These are phyloP conservation scores for Noctua comes DNA, from an alignment of 2,888 invertebrate species.

Conservation along the genomic window DNA sequence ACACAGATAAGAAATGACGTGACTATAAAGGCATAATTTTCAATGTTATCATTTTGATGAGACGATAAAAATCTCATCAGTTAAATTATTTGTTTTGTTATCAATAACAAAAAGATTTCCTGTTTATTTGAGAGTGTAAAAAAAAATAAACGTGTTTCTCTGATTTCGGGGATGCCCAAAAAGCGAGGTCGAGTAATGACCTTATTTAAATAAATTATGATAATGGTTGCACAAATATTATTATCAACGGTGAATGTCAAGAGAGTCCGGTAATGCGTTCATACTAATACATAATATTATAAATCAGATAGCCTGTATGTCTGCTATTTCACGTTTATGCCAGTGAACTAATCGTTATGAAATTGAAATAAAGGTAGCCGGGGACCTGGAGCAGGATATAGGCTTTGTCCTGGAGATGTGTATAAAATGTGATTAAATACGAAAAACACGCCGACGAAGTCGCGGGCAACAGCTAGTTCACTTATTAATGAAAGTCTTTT, in stretches of 20 bases:
- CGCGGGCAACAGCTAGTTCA: not conserved
- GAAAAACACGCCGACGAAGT: not conserved
- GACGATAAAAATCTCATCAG: conserved; percentile 15
- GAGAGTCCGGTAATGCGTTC: not conserved
- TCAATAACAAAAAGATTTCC: conserved; percentile 20
- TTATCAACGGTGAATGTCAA: conserved; percentile 10
- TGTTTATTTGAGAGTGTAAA: conserved; percentile 11
- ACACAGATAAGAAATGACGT: not conserved
- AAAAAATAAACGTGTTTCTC: not conserved
- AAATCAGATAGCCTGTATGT: not conserved
- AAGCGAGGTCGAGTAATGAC: conserved; percentile 18
- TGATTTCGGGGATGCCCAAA: conserved; percentile 35
- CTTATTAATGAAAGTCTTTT: not conserved
- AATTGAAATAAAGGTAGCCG: not conserved
- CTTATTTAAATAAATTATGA: conserved; percentile 31
- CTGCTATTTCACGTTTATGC: not conserved
- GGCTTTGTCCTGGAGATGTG: not conserved
- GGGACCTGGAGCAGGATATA: not conserved
- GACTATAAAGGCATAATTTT: not conserved
- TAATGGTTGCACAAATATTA: conserved; percentile 37
- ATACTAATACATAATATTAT: not conserved
- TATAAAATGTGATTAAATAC: not conserved
- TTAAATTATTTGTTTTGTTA: conserved; percentile 16
- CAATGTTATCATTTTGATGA: conserved; percentile 15
- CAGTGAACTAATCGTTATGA: not conserved